phyloP scores from a whole-genome alignment of 2,113 vertebrate genomes.

The Anarhynchus alexandrinus region DNA sequence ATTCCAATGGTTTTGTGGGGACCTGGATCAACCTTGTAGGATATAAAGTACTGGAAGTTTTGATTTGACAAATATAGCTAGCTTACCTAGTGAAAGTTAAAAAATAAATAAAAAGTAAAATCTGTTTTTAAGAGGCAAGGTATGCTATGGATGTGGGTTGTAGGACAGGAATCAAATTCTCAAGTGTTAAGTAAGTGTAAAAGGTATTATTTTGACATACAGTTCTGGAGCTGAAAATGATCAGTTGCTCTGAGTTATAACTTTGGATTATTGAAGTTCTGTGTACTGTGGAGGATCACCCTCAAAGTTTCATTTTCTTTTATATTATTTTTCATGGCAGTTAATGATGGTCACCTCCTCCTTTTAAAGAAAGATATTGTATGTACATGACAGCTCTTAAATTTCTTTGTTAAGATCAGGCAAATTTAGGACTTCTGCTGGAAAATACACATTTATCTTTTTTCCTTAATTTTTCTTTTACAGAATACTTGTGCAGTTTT shows the following conservation, averaged over 20 bases:
- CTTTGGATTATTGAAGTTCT: background rate
- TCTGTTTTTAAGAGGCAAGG: background rate
- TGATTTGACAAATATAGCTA: background rate
- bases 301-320: background rate
- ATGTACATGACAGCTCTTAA: background rate
- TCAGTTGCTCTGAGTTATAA: background rate
- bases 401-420: background rate
- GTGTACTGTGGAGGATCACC: background rate
- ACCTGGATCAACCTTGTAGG: background rate
- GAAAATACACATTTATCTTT: background rate
- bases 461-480: background rate
- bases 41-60: background rate
- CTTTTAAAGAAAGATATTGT: background rate
- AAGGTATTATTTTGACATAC: background rate
- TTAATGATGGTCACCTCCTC: background rate
- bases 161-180: background rate
- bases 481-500: background rate
- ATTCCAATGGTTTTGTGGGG: background rate
- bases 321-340: background rate
- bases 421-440: background rate
- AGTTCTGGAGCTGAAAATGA: background rate
- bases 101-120: background rate
- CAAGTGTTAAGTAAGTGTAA: background rate
- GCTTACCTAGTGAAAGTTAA: background rate
- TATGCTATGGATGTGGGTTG: no score